Conservation (phyloP, 2,888 invertebrate species). For the Spisula solida region DNA sequence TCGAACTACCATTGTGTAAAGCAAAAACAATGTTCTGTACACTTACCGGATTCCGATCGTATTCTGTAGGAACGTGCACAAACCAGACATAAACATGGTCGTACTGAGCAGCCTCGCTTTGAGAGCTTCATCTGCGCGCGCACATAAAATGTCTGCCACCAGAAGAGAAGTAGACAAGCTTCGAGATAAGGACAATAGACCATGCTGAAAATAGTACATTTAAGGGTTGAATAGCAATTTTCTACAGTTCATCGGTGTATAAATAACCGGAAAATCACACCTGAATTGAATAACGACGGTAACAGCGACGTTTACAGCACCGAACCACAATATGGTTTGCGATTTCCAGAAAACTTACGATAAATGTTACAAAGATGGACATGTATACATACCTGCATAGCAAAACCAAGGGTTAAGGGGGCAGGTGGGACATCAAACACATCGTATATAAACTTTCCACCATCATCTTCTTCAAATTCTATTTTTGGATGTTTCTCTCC, state of each 20-base stretch:
- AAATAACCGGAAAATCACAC: too few species aligned
- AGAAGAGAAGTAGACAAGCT: slow-evolving; percentile 67
- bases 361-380: too few species aligned
- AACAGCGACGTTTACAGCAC: too few species aligned
- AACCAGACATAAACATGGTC: slow-evolving; percentile 70
- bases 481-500: slow-evolving; percentile 32
- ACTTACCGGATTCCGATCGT: slow-evolving; percentile 69
- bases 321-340: too few species aligned
- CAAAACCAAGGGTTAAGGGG: slow-evolving; percentile 62
- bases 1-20: background rate
- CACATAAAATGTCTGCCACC: slow-evolving; percentile 70
- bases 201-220: slow-evolving; percentile 52
- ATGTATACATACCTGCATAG: slow-evolving; percentile 69
- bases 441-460: slow-evolving; percentile 60
- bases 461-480: background rate
- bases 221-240: too few species aligned
- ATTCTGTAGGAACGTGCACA: slow-evolving; percentile 70
- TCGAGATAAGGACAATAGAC: slow-evolving; percentile 61
- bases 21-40: background rate
- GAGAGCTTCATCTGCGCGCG: slow-evolving; percentile 66
- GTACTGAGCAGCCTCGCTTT: slow-evolving; percentile 68
- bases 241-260: too few species aligned
- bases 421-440: slow-evolving; percentile 63
- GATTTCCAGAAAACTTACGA: too few species aligned
- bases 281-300: too few species aligned